These are phyloP conservation scores for Hydraecia micacea DNA, from an alignment of 2,888 invertebrate species.

Conservation along the genomic window DNA sequence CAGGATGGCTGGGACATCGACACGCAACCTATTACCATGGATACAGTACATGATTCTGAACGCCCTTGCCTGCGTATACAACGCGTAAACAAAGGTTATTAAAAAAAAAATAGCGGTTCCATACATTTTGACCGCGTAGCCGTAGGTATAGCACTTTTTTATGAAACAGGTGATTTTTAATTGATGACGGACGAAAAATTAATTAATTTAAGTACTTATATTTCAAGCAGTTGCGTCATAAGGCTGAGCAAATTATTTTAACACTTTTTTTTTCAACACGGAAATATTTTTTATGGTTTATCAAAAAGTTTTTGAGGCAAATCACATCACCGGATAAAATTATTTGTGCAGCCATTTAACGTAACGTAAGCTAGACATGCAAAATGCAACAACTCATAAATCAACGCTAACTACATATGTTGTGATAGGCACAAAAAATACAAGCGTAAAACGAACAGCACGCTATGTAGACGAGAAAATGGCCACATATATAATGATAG, in stretches of 20 bases:
- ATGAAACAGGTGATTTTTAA: too few species aligned
- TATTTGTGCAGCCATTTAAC: background rate
- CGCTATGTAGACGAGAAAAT: conserved; percentile 48
- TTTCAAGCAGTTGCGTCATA: background rate
- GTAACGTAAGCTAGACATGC: conserved; percentile 41
- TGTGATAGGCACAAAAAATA: conserved; percentile 51
- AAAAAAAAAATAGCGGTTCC: too few species aligned
- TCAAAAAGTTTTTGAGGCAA: background rate
- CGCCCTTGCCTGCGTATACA: too few species aligned
- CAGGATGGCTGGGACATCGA: background rate
- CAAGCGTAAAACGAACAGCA: conserved; percentile 47
- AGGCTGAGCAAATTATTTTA: background rate
- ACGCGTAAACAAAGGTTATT: too few species aligned
- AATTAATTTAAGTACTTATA: background rate
- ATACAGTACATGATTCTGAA: too few species aligned
- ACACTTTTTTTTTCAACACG: too few species aligned
- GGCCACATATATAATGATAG: conserved; percentile 46
- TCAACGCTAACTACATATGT: conserved; percentile 41
- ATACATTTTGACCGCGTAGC: too few species aligned
- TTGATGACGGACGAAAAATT: too few species aligned
- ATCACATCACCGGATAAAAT: background rate
- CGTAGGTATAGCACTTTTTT: too few species aligned
- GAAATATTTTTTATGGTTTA: too few species aligned
- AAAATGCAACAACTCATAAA: conserved; percentile 37
- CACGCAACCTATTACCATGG: background rate